Conservation (phyloP, 2,797 vertebrate species). For the Picus viridis region DNA sequence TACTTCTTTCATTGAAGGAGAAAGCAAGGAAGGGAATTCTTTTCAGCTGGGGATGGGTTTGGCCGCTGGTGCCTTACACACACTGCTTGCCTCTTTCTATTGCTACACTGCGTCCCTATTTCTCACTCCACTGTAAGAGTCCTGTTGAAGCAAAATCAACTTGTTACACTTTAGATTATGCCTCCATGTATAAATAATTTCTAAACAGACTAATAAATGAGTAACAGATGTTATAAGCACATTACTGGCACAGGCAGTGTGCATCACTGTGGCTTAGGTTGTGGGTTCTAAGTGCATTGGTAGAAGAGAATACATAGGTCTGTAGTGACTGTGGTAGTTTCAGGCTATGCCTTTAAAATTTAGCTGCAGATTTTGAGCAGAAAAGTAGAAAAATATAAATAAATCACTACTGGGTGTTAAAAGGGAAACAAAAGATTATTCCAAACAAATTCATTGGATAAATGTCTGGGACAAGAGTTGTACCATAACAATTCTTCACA, state of each 20-base stretch:
- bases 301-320: not conserved
- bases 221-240: not conserved
- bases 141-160: not conserved
- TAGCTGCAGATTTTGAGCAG: too few relatives aligned
- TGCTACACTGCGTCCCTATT: not conserved
- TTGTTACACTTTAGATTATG: not conserved
- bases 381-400: too few relatives aligned
- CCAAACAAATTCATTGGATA: too few relatives aligned
- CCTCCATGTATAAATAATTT: not conserved
- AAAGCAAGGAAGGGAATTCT: not conserved
- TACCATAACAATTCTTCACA: too few relatives aligned
- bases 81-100: not conserved
- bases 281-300: not conserved
- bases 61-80: not conserved
- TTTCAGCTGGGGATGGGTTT: not conserved
- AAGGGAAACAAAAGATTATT: too few relatives aligned
- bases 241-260: not conserved
- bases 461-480: too few relatives aligned
- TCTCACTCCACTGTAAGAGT: not conserved
- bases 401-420: too few relatives aligned
- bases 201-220: not conserved
- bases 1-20: not conserved
- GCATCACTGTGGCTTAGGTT: not conserved
- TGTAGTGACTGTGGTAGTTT: not conserved
- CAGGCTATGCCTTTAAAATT: too few relatives aligned